Evolutionary conservation across 92 coral and sea anemone genomes (phyloP), one percentile per base, ranked within the genome.

Genomic region (Isaurus tuberculatus): DNA sequence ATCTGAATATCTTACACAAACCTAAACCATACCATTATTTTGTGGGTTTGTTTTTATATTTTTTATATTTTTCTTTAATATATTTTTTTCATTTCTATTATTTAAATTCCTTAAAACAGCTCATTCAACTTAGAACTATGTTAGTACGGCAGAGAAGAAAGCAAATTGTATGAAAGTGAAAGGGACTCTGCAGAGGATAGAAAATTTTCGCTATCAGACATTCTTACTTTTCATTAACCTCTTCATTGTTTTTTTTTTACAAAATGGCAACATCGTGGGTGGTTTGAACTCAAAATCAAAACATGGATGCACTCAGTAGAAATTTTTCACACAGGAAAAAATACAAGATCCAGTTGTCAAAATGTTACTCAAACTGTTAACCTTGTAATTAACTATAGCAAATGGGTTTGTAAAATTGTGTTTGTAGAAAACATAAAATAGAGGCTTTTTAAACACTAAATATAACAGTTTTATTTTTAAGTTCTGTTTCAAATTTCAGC

Each of bases 191-290:
- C 8, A 57, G 16, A 57, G 65, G 65, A 57, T 57, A 57, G 65
- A 57, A 57, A 40, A 40, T 40, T 40, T 40, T 40, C 44, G 44
- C 44, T 40, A 40, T 40, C 44, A 40, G 44, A 40, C 65, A 57
- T 57, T 57, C 65, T 57, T 57, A 57, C 65, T 57, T 57, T 57
- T 57, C 65, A 57, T 57, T 57, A 57, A 57, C 65, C 65, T 57
- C 65, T 57, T 57, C 65, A 57, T 19, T 57, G 65, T 55, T 55
- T 55, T 57, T 11, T 57, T 57, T 57, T 19, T 40, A 57, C 65
- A 57, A 57, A 57, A 57, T 57, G 65, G 65, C 65, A 57, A 57
- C 65, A 57, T 64, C 70, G 70, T 64, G 70, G 70, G 70, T 64
- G 70, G 26, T 64, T 64, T 64, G 29, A 64, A 64, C 70, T 64